Base-by-base conservation (phyloP, 1,140 invertebrate species). In the Teleogryllus occipitalis region DNA sequence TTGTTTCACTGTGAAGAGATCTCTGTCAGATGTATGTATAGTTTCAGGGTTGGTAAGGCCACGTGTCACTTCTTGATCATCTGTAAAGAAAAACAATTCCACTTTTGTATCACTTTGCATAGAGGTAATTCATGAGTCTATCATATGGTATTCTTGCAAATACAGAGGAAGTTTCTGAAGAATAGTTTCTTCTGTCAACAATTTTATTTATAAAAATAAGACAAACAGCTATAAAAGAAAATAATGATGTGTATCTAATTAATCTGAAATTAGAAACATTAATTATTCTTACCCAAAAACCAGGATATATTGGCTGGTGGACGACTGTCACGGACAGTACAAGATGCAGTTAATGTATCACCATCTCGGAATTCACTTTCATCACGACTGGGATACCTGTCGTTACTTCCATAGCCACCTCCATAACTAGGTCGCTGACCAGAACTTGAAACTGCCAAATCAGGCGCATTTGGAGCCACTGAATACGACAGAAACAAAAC, bases 261-360 rank as follows among this genome's bases (percentile, higher is more conserved):
- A 65, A 10, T 7, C 18, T 65, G 54, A 0, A 65, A 65, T 39
- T 8, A 65, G 47, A 74, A n/a, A 54, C 80, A n/a, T 48, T 75
- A 75, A 47, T 15, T 72, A 75, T 79, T 77, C 85, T 87, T 87
- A 91, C 90, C 90, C 72, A 92, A 85, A 82, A 85, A 93, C 87
- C 93, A 92, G 2, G 88, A 88, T 76, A 95, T 91, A 80, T 92
- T 93, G 0, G 93, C 92, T 5, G 90, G 89, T 15, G 93, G 93
- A 84, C 92, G 87, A 47, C 92, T 92, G 76, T 90, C 88, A 79
- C 88, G 86, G 0, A 92, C 90, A n/a, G 87, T 87, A 85, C 93
- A 95, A 79, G 88, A 88, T 3, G 92, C 90, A 82, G 87, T 85
- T 82, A 94, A 86, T 21, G 85, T 85, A 21, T 92, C 90, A 6